Evolutionary conservation across 2,888 invertebrate genomes (phyloP), one percentile per base, ranked within the genome.

Genomic region (Pristionchus entomophagus): DNA sequence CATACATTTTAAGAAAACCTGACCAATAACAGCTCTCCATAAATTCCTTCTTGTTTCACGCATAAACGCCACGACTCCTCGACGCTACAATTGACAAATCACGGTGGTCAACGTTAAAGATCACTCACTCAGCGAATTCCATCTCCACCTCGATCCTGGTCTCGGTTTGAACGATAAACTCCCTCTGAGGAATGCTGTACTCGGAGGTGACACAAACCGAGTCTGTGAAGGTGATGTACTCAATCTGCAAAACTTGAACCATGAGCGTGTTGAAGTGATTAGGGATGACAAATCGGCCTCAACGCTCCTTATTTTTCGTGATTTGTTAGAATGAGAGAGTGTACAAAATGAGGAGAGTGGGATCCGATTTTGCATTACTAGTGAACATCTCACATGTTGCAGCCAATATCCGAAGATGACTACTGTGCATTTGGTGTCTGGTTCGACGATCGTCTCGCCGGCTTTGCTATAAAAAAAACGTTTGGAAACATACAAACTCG

Each of bases 131-230:
- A n/a, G 90, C 85, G 82, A 92, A 92, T 19, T 85, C 65, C 82
- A 89, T 88, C 53, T 89, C 89, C 83, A 92, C 88, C 35, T 91
- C 91, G 69, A 93, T 88, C 53, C 92, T 87, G 62, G 88, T 89
- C 84, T 92, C 92, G 19, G 91, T 92, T 53, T 92, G 92, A 38
- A 91, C 89, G 12, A 88, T 89, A 84, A 89, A 92, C 87, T 87
- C 88, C 41, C 82, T 87, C 17, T 88, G 89, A 2, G 88, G 83
- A 26, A 93, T 88, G 53, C 90, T 91, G 85, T 87, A 87, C 82
- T 90, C 89, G 1, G 91, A 89, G 10, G 89, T 88, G 22, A 88
- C 65, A 85, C 92, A 92, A 19, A 89, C 88, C 0, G 91, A 90
- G 78, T 89, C 91, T 3, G 89, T 88, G 82, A 90, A 89, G 0